phyloP scores from a whole-genome alignment of 2,797 vertebrate genomes.

The Enteromius viviparus region DNA sequence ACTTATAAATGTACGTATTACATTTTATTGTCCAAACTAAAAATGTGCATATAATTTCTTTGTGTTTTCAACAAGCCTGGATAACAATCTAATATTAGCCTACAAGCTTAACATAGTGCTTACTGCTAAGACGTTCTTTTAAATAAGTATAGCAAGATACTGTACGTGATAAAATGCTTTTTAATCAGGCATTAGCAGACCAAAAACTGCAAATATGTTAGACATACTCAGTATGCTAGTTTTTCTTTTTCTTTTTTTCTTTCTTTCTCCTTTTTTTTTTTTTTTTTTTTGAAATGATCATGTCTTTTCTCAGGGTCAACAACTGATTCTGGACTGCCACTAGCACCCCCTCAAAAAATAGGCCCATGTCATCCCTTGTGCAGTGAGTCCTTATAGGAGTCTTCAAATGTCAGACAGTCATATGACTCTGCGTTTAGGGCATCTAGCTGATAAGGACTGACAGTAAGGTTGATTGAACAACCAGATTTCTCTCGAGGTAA shows the following conservation, averaged over 20 bases:
- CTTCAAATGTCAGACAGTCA: constrained; percentile 1
- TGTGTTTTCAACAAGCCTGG: too few species aligned
- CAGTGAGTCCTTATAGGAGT: background rate
- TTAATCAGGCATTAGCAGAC: background rate
- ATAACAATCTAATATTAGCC: background rate
- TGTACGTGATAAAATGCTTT: background rate
- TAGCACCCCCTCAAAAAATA: background rate
- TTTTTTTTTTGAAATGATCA: too few species aligned
- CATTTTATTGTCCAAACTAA: too few species aligned
- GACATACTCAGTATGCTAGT: background rate
- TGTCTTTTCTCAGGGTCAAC: background rate
- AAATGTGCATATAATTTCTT: too few species aligned
- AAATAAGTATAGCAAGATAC: background rate
- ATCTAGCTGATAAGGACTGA: constrained; percentile 27
- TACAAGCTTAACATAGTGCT: background rate
- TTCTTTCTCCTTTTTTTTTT: background rate
- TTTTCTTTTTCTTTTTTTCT: background rate
- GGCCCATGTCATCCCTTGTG: background rate
- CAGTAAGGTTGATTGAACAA: constrained; percentile 23
- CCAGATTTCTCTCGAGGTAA: background rate
- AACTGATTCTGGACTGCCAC: background rate
- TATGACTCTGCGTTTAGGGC: background rate
- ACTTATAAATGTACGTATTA: too few species aligned
- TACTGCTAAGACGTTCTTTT: background rate
- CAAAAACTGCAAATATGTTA: background rate